Evolutionary conservation across 2,888 invertebrate species (phyloP).

Genomic region (Tetanocera ferruginea): DNA sequence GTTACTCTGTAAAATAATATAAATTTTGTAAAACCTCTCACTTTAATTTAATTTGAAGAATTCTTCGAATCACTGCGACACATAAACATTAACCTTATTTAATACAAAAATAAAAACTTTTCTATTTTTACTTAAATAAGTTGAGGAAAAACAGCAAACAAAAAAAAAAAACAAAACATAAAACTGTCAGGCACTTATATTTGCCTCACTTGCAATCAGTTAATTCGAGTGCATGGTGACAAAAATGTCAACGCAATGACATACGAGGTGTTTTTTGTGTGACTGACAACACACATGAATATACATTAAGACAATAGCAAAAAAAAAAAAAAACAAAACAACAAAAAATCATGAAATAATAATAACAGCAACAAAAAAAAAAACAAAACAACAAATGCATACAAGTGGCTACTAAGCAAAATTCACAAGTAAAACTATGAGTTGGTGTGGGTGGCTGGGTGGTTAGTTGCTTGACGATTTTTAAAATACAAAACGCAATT

Average conservation of each 20-base stretch:
- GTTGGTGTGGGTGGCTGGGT: neutral
- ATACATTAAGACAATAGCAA: neutral
- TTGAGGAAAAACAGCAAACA: too few relatives aligned
- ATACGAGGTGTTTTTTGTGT: neutral
- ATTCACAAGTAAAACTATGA: neutral
- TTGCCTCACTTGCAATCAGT: constrained; percentile 33
- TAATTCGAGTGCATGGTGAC: constrained; percentile 37
- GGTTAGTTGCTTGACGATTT: neutral
- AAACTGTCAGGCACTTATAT: neutral
- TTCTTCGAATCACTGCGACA: too few relatives aligned
- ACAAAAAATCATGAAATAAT: neutral
- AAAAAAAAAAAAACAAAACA: neutral
- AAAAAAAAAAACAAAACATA: neutral
- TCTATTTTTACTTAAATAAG: neutral
- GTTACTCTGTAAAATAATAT: too few relatives aligned
- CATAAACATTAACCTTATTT: neutral
- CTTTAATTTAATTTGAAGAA: too few relatives aligned
- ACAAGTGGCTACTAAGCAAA: constrained; percentile 14
- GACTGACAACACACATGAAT: neutral
- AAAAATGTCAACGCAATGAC: constrained; percentile 34
- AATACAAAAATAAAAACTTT: neutral
- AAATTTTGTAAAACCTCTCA: too few relatives aligned
- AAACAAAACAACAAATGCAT: neutral
- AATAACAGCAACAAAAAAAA: neutral
- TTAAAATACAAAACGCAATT: neutral